Base-by-base conservation (phyloP, 2,888 invertebrate species). In the Cheilosia vulpina region DNA sequence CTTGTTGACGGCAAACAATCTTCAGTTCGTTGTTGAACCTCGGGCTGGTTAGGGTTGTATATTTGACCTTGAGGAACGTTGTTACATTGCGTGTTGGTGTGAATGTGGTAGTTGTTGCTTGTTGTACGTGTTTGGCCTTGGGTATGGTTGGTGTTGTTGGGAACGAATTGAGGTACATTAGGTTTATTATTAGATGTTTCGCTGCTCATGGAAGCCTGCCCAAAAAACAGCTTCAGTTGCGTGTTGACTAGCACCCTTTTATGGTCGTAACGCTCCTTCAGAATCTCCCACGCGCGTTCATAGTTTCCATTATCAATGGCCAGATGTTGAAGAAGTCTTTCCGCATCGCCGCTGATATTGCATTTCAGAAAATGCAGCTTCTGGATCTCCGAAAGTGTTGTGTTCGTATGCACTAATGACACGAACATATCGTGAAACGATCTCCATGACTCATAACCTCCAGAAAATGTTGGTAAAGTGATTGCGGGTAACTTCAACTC, bases 161-260 rank as follows among this genome's bases (percentile, higher is more conserved):
- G 2, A n/a, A 13, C 17, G 4, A 4, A n/a, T 43, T n/a, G n/a
- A 27, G 45, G 21, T 4, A 27, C 6, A 17, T 45, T 38, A 27
- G 62, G 15, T 17, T 24, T 31, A 7, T 24, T 17, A 27, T 27
- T 17, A 4, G 63, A 31, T 27, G 27, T 47, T 19, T 47, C 27
- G n/a, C 24, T 41, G n/a, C 31, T 63, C n/a, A 6, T 31, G 5
- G 24, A 19, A 15, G 13, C 17, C 17, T 43, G 45, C 2, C 47
- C 24, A 7, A 47, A 31, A 1, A 50, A 31, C 2, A 63, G 15
- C 6, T 63, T 63, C 15, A 63, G 34, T 47, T 63, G 63, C 0
- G 63, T 63, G 13, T 47, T 63, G n/a, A 63, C 47, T 3, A 63
- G 19, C 31, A 63, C 31, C 17, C 63, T n/a, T n/a, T n/a, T n/a